Percentiles rank a stretch among this genome's conserved stretches.
Conservation (phyloP, 2,888 invertebrate genomes). For the Crematogaster levior region DNA sequence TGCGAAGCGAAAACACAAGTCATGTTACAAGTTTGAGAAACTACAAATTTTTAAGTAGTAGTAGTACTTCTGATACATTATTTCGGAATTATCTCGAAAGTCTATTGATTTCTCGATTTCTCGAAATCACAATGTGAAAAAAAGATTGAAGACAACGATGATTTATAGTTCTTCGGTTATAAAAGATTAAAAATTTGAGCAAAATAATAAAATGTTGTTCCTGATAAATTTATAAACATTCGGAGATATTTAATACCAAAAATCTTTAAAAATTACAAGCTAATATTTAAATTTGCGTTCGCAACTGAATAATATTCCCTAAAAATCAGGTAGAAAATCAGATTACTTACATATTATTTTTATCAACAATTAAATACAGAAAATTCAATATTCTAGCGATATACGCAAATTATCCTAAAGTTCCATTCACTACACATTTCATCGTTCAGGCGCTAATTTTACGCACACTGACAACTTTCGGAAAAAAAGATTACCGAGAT, state of each 20-base stretch:
- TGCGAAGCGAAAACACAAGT: slow-evolving; percentile 29
- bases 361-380: background rate
- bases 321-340: background rate
- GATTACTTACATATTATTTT: background rate
- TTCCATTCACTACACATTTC: background rate
- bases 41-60: slow-evolving; percentile 2
- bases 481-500: background rate
- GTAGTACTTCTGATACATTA: background rate
- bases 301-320: background rate
- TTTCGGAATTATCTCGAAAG: background rate
- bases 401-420: background rate
- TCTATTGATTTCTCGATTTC: background rate
- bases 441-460: background rate
- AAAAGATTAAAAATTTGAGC: background rate
- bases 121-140: background rate
- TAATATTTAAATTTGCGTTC: background rate
- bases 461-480: background rate
- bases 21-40: slow-evolving; percentile 7
- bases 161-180: background rate
- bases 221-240: background rate
- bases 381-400: background rate
- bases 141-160: background rate
- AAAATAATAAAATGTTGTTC: background rate
- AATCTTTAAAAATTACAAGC: background rate
- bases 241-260: background rate